phyloP scores from a whole-genome alignment of 1,140 invertebrate genomes.

The Drosophila takahashii region DNA sequence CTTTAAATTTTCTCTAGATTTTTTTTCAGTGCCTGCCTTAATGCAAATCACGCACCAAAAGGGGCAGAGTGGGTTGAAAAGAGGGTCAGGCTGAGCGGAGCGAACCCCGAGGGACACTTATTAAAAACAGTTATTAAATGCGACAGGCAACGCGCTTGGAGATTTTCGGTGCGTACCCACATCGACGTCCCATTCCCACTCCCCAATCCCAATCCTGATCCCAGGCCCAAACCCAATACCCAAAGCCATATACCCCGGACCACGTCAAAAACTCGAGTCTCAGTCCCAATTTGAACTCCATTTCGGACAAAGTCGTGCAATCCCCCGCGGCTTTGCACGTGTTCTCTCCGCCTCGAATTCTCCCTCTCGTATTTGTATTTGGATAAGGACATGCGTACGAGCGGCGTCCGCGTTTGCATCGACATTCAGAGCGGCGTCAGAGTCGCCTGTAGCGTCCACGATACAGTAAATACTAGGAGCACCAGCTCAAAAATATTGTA shows the following conservation, averaged over 20 bases:
- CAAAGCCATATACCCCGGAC: conserved; percentile 10
- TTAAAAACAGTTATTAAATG: conserved; percentile 83
- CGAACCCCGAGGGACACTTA: conserved; percentile 76
- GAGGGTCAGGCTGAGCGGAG: conserved; percentile 44
- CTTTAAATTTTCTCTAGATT: background rate
- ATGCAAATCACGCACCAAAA: conserved; percentile 67
- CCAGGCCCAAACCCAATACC: background rate
- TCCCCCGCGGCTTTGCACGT: conserved; percentile 84
- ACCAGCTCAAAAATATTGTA: too few species aligned
- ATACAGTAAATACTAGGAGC: conserved; percentile 1
- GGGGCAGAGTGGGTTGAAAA: conserved; percentile 25
- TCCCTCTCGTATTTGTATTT: conserved; percentile 60
- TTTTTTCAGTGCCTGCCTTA: conserved; percentile 13
- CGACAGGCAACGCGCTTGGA: conserved; percentile 80
- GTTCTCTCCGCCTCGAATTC: conserved; percentile 64
- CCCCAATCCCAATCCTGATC: background rate
- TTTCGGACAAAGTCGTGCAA: conserved; percentile 72
- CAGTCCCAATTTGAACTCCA: conserved; percentile 50
- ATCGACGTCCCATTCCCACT: conserved; percentile 44
- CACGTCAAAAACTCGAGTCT: conserved; percentile 2
- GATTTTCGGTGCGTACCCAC: conserved; percentile 71
- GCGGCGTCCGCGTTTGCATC: conserved; percentile 47
- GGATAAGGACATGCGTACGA: conserved; percentile 81
- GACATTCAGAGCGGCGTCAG: conserved; percentile 40
- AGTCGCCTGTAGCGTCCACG: conserved; percentile 23